phyloP scores from a whole-genome alignment of 30 jellyfish, hydroid and myxozoan species.

The Chironex yamaguchii region DNA sequence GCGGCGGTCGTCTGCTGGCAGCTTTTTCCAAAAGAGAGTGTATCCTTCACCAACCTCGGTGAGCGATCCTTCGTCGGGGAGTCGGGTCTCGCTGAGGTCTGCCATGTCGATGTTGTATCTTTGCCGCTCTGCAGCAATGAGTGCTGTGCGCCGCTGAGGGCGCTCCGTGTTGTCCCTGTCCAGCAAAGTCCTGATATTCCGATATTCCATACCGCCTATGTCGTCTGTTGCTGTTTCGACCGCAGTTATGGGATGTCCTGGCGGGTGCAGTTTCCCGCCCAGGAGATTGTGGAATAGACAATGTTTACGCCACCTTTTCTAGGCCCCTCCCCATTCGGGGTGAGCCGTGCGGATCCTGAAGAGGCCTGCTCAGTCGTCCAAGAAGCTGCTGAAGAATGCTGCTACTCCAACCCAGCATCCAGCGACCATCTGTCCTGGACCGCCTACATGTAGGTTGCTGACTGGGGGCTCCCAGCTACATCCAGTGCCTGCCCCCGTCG shows the following conservation, averaged over 20 bases:
- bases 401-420: not conserved
- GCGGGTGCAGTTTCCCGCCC: no score
- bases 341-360: slow-evolving; percentile 12
- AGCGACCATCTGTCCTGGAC: not conserved
- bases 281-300: no score
- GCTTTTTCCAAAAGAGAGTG: slow-evolving; percentile 6
- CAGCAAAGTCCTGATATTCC: slow-evolving; percentile 19
- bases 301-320: slow-evolving; percentile 12
- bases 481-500: slow-evolving; percentile 15
- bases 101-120: slow-evolving; percentile 16
- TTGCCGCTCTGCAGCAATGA: not conserved
- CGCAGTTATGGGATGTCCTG: no score
- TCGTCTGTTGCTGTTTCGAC: no score
- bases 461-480: slow-evolving; percentile 12
- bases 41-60: not conserved
- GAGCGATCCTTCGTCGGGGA: not conserved
- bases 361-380: slow-evolving; percentile 26
- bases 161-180: slow-evolving; percentile 5
- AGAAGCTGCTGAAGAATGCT: slow-evolving; percentile 4
- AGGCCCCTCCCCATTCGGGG: slow-evolving; percentile 24
- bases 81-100: slow-evolving; percentile 18
- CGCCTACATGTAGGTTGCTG: not conserved
- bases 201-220: not conserved
- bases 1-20: not conserved
- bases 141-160: slow-evolving; percentile 11